A percentile compares a stretch with the other conserved stretches of the same genome.
phyloP scores from a whole-genome alignment of 2,888 invertebrate genomes.

The Nomada flava region DNA sequence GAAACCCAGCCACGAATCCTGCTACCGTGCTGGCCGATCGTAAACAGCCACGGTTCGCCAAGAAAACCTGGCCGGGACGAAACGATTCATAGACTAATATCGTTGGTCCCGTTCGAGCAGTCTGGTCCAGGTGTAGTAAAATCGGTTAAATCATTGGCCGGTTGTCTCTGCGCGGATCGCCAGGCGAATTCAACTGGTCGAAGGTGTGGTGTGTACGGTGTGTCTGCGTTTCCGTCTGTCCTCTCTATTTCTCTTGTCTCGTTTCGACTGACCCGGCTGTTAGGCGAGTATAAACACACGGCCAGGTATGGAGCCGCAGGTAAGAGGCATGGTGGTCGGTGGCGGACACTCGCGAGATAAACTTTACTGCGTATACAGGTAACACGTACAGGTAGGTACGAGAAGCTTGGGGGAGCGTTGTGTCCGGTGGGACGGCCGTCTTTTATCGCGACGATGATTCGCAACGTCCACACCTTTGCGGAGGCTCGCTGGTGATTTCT shows the following conservation, averaged over 20 bases:
- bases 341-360: conserved; percentile 71
- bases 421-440: conserved; percentile 73
- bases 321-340: conserved; percentile 74
- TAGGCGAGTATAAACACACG: conserved; percentile 74
- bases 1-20: background rate
- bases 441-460: conserved; percentile 78
- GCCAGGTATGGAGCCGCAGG: conserved; percentile 75
- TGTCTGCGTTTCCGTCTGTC: conserved; percentile 25
- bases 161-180: conserved; percentile 53
- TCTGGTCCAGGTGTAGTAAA: conserved; percentile 59
- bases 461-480: conserved; percentile 70
- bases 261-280: conserved; percentile 66
- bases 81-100: conserved; percentile 60
- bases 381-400: conserved; percentile 69
- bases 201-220: conserved; percentile 70
- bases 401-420: conserved; percentile 56
- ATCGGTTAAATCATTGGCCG: conserved; percentile 72
- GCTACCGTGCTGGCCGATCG: conserved; percentile 59
- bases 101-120: conserved; percentile 45
- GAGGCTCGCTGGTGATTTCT: conserved; percentile 61
- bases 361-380: conserved; percentile 72
- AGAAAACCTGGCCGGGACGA: background rate
- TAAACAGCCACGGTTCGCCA: conserved; percentile 50
- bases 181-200: conserved; percentile 51
- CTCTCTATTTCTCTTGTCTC: conserved; percentile 26